These are phyloP conservation scores for Xenotilapia longispinis DNA, from an alignment of 2,113 vertebrate species.

Conservation along the genomic window DNA sequence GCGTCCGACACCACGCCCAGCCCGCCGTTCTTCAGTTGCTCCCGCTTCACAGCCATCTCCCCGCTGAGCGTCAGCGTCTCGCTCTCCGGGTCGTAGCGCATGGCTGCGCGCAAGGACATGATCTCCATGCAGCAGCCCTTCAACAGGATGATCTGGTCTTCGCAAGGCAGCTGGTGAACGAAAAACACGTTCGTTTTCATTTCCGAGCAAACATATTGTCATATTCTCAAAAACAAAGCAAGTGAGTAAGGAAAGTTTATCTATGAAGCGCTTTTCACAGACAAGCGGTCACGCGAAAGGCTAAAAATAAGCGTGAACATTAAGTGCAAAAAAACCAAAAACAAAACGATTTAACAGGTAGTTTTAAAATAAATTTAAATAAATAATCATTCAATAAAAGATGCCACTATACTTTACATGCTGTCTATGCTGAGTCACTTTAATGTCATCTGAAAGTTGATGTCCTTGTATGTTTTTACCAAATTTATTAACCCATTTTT, in stretches of 20 bases:
- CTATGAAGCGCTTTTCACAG: not conserved
- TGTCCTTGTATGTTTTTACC: not conserved
- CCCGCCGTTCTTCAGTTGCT: constrained; percentile 94
- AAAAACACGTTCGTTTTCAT: not conserved
- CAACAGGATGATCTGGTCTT: constrained; percentile 96
- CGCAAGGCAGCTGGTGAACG: constrained; percentile 79
- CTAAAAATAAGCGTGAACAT: not conserved
- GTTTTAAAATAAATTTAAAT: not conserved
- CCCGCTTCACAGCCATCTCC: constrained; percentile 90
- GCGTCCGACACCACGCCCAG: constrained; percentile 91
- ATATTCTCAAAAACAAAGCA: not conserved
- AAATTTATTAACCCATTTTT: not conserved
- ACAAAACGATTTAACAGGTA: not conserved
- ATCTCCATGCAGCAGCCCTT: constrained; percentile 99
- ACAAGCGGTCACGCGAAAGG: not conserved
- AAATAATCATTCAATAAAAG: not conserved
- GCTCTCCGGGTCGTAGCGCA: constrained; percentile 92
- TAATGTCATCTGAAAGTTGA: not conserved
- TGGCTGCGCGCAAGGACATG: constrained; percentile 92
- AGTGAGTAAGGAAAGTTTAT: not conserved
- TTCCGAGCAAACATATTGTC: not conserved
- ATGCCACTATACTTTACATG: not conserved
- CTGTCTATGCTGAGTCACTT: not conserved
- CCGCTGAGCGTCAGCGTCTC: constrained; percentile 92
- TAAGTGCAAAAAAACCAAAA: not conserved